Conservation (phyloP, 1,140 invertebrate species). For the Hermetia illucens region DNA sequence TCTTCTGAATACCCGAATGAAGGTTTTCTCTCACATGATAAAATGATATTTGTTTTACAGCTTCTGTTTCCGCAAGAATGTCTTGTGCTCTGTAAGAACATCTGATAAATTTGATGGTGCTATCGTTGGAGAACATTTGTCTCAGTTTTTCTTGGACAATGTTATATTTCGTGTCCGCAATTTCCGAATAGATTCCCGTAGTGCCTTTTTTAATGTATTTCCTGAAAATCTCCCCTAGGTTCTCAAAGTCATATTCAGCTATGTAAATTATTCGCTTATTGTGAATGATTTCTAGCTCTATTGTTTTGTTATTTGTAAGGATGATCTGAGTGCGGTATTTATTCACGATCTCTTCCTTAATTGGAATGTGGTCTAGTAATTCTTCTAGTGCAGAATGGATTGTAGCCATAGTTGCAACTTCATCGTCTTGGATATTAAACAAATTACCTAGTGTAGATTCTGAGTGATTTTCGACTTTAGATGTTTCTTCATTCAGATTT, state of each 20-base stretch:
- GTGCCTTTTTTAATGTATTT: constrained; percentile 6
- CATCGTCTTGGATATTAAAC: too few species aligned
- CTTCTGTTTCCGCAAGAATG: constrained; percentile 8
- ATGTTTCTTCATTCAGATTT: too few species aligned
- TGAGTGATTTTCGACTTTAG: too few species aligned
- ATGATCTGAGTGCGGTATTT: constrained; percentile 9
- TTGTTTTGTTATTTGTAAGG: constrained; percentile 5
- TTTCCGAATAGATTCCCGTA: constrained; percentile 8
- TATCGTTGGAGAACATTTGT: constrained; percentile 8
- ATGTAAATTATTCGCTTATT: constrained; percentile 3
- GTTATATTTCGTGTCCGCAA: constrained; percentile 6
- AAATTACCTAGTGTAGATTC: too few species aligned
- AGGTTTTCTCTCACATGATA: too few species aligned
- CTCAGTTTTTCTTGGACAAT: constrained; percentile 9
- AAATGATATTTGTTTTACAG: too few species aligned
- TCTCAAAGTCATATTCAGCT: constrained; percentile 1
- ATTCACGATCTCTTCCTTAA: constrained; percentile 10
- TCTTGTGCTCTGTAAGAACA: constrained; percentile 8
- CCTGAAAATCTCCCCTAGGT: constrained; percentile 2
- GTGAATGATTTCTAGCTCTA: constrained; percentile 1
- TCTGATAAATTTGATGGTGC: constrained; percentile 8
- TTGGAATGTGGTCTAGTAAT: constrained; percentile 7
- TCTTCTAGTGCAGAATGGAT: constrained; percentile 11
- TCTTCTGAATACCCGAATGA: too few species aligned
- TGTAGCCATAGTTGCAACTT: constrained; percentile 7